A percentile compares a stretch with the other conserved stretches of the same genome.
phyloP scores from a whole-genome alignment of 2,797 vertebrate genomes.

The Paramormyrops hopkinsi region DNA sequence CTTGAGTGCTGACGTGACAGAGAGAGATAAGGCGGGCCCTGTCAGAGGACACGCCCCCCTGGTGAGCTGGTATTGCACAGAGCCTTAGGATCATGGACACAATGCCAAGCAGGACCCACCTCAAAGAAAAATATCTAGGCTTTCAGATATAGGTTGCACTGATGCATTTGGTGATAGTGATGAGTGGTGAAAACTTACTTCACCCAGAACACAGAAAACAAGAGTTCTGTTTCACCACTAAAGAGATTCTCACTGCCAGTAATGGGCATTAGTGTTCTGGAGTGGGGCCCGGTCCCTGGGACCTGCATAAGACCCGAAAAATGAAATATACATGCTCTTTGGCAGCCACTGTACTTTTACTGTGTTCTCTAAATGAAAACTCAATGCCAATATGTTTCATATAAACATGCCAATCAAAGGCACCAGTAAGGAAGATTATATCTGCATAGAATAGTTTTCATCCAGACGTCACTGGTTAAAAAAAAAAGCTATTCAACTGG shows the following conservation, averaged over 20 bases:
- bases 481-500: background rate
- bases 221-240: background rate
- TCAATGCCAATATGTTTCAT: background rate
- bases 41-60: background rate
- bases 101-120: background rate
- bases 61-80: background rate
- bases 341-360: background rate
- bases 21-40: background rate
- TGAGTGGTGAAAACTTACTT: background rate
- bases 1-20: background rate
- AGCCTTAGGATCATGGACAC: background rate
- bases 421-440: background rate
- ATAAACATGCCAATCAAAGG: background rate
- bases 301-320: background rate
- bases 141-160: background rate
- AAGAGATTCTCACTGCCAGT: background rate
- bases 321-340: background rate
- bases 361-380: background rate
- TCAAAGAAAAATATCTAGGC: background rate
- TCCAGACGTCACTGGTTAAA: background rate
- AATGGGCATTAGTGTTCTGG: constrained; percentile 9
- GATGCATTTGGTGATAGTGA: background rate
- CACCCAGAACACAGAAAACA: background rate
- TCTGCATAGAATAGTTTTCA: background rate
- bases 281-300: background rate